These are phyloP conservation scores for Leptobrachium ailaonicum DNA, from an alignment of 2,113 vertebrate species.

Conservation along the genomic window DNA sequence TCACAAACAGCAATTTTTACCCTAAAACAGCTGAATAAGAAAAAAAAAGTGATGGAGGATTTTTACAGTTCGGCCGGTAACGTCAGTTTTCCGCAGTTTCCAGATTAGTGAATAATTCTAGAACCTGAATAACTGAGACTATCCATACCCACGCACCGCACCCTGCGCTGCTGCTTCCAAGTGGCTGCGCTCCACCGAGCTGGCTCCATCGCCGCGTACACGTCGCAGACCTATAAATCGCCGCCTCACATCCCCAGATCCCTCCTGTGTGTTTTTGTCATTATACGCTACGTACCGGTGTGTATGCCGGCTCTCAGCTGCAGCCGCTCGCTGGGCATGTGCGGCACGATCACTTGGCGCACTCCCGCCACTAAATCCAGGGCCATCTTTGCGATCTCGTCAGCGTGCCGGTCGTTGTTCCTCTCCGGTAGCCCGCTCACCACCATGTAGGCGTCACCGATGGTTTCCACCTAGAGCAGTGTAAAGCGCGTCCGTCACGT, in stretches of 20 bases:
- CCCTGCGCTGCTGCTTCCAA: too few species aligned
- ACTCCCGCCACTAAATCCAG: conserved; percentile 85
- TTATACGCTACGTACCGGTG: conserved; percentile 68
- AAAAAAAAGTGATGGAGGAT: too few species aligned
- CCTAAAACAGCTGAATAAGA: too few species aligned
- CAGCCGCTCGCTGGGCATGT: conserved; percentile 75
- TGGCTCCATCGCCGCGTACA: neutral
- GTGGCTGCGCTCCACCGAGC: neutral
- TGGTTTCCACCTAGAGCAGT: conserved; percentile 78
- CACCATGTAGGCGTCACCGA: conserved; percentile 89
- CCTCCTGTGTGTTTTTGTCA: conserved; percentile 9
- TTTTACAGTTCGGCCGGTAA: too few species aligned
- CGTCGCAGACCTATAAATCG: conserved; percentile 13
- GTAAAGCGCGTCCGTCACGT: neutral
- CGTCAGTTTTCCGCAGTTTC: too few species aligned
- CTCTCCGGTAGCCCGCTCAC: conserved; percentile 84
- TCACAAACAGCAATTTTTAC: too few species aligned
- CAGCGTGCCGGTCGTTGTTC: conserved; percentile 74
- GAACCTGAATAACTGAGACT: too few species aligned
- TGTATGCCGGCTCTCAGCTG: conserved; percentile 83
- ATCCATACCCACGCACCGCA: too few species aligned
- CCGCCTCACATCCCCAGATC: neutral
- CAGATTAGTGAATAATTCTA: too few species aligned
- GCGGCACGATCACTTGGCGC: conserved; percentile 78
- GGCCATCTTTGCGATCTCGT: conserved; percentile 86